Percentiles rank a stretch among this genome's conserved stretches.
phyloP scores from a whole-genome alignment of 2,797 vertebrate species.

The Pelodytes ibericus region DNA sequence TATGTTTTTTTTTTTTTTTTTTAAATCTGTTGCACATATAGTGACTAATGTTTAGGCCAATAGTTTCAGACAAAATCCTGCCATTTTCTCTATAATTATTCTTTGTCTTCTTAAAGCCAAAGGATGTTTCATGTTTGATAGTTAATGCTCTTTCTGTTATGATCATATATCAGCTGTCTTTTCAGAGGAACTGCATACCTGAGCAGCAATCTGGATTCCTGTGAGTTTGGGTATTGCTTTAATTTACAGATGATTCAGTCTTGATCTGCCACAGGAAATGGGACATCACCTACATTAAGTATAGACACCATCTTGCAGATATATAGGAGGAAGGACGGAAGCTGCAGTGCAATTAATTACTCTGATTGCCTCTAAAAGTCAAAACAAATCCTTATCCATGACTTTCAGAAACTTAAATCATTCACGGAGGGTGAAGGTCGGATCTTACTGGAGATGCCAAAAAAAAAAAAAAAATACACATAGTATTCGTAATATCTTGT shows the following conservation, averaged over 20 bases:
- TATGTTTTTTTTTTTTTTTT: too few relatives aligned
- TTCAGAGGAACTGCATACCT: conserved; percentile 66
- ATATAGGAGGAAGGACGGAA: conserved; percentile 75
- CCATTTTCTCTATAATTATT: conserved; percentile 54
- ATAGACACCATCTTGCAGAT: conserved; percentile 81
- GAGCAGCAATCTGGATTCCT: conserved; percentile 58
- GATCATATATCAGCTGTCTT: conserved; percentile 71
- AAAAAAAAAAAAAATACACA: not conserved
- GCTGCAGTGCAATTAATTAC: conserved; percentile 75
- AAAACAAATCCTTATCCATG: conserved; percentile 78
- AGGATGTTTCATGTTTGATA: conserved; percentile 73
- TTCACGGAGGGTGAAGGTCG: conserved; percentile 70
- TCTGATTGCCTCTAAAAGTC: conserved; percentile 82
- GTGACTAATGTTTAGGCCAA: too few relatives aligned
- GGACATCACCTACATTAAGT: conserved; percentile 77
- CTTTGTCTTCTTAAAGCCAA: conserved; percentile 63
- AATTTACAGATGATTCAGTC: conserved; percentile 77
- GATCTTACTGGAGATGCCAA: conserved; percentile 34
- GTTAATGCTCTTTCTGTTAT: conserved; percentile 68
- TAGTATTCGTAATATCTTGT: not conserved
- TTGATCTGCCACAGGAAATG: conserved; percentile 77
- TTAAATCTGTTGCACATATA: too few relatives aligned
- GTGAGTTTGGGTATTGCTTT: conserved; percentile 73
- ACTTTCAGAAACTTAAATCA: conserved; percentile 78
- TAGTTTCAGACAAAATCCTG: too few relatives aligned